phyloP scores from a whole-genome alignment of 1,140 invertebrate genomes.

The Leptinotarsa lineolata region DNA sequence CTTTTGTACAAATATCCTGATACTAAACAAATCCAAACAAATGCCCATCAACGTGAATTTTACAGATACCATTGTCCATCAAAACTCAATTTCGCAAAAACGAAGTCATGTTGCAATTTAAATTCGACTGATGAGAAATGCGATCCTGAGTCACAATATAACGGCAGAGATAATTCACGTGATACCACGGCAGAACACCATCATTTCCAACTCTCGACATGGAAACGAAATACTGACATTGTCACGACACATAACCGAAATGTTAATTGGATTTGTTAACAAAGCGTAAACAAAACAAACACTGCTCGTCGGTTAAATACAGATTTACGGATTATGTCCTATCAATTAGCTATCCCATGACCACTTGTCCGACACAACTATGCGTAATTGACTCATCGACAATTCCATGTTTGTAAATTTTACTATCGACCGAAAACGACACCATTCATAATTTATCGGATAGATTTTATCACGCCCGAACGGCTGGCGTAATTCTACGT shows the following conservation, averaged over 20 bases:
- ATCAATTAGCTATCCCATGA: conserved; percentile 24
- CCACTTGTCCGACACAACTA: conserved; percentile 21
- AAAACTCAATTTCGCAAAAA: too few relatives aligned
- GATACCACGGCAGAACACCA: not conserved
- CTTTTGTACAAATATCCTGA: too few relatives aligned
- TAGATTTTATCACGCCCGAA: conserved; percentile 19
- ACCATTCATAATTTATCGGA: conserved; percentile 17
- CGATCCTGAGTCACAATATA: not conserved
- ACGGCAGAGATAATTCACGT: not conserved
- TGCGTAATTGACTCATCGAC: conserved; percentile 21
- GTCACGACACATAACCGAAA: conserved; percentile 14
- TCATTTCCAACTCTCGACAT: not conserved
- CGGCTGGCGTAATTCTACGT: not conserved
- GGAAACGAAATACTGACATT: conserved; percentile 3
- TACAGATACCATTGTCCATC: too few relatives aligned
- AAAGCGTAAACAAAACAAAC: conserved; percentile 20
- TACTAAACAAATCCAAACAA: too few relatives aligned
- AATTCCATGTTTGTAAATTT: conserved; percentile 22
- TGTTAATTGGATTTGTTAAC: conserved; percentile 24
- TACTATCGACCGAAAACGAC: conserved; percentile 14
- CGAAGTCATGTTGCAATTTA: too few relatives aligned
- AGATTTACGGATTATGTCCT: conserved; percentile 22
- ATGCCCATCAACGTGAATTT: too few relatives aligned
- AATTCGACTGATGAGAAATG: not conserved
- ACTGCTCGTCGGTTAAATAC: conserved; percentile 10